phyloP scores from a whole-genome alignment of 2,797 vertebrate genomes.

The Danio aesculapii region DNA sequence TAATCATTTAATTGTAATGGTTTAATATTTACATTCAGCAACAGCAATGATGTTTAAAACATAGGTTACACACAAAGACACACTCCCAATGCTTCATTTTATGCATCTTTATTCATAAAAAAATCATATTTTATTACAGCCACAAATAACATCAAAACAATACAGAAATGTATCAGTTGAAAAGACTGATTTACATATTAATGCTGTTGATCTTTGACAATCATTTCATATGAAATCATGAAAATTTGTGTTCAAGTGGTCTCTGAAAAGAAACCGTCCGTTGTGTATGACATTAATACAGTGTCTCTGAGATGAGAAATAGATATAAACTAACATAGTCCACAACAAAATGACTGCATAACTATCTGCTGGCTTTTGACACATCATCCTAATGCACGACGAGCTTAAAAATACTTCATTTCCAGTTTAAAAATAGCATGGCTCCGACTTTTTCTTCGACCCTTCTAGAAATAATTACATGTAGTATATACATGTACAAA shows the following conservation, averaged over 20 bases:
- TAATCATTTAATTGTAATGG: no score
- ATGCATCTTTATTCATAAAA: constrained; percentile 40
- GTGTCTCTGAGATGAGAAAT: constrained; percentile 19
- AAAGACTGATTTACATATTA: constrained; percentile 25
- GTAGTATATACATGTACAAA: constrained; percentile 44
- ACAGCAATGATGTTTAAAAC: background rate
- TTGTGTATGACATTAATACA: background rate
- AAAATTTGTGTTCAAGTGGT: background rate
- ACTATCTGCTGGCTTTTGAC: constrained; percentile 28
- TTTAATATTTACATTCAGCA: no score
- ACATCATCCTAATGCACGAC: background rate
- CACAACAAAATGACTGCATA: constrained; percentile 18
- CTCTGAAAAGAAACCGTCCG: background rate
- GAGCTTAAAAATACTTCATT: constrained; percentile 6
- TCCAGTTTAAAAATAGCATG: constrained; percentile 32
- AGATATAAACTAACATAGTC: constrained; percentile 1
- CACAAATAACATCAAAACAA: constrained; percentile 45
- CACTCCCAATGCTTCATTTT: background rate
- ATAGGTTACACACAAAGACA: background rate
- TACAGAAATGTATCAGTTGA: constrained; percentile 27
- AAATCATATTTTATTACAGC: constrained; percentile 28
- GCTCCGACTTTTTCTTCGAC: background rate
- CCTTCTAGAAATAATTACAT: constrained; percentile 25
- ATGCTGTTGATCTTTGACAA: background rate
- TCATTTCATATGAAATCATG: background rate